Evolutionary conservation across 2,113 vertebrate genomes (phyloP).

Genomic region (Sterrhoptilus dennistouni): DNA sequence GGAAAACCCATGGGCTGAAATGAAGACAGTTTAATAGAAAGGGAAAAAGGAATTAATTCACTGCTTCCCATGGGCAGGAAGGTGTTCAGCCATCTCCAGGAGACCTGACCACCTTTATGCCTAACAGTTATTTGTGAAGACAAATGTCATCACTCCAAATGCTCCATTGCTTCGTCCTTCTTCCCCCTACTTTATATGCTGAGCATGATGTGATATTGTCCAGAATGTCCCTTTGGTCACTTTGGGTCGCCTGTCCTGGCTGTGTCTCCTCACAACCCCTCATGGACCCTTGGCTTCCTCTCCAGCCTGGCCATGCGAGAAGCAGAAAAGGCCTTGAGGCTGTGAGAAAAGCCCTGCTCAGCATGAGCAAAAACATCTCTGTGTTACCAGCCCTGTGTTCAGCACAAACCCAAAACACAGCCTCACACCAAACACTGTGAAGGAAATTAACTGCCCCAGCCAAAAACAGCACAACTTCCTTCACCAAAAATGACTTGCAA

Average conservation of each 20-base stretch:
- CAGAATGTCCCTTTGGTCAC: not conserved
- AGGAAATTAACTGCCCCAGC: not conserved
- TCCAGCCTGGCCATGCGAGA: not conserved
- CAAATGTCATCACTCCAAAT: not conserved
- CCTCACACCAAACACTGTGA: not conserved
- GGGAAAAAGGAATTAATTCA: not conserved
- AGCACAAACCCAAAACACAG: not conserved
- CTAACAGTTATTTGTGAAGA: not conserved
- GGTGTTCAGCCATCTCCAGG: not conserved
- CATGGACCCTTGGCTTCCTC: rapidly evolving
- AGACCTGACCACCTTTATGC: rapidly evolving
- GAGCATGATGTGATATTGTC: not conserved
- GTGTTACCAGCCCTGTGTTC: not conserved
- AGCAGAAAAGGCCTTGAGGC: not conserved
- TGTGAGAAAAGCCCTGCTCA: not conserved
- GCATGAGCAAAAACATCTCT: not conserved
- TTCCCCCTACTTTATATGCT: not conserved
- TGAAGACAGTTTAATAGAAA: not conserved
- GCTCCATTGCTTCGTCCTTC: not conserved
- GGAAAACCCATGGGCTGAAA: not conserved
- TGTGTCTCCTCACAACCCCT: not conserved
- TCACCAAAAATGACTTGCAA: not conserved
- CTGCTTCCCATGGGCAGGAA: not conserved
- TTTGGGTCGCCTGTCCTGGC: not conserved
- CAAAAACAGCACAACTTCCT: not conserved